Evolutionary conservation across 30 jellyfish, hydroid and myxozoan species (phyloP), one percentile per base, ranked within the genome.

Genomic region (Aurelia sp.): DNA sequence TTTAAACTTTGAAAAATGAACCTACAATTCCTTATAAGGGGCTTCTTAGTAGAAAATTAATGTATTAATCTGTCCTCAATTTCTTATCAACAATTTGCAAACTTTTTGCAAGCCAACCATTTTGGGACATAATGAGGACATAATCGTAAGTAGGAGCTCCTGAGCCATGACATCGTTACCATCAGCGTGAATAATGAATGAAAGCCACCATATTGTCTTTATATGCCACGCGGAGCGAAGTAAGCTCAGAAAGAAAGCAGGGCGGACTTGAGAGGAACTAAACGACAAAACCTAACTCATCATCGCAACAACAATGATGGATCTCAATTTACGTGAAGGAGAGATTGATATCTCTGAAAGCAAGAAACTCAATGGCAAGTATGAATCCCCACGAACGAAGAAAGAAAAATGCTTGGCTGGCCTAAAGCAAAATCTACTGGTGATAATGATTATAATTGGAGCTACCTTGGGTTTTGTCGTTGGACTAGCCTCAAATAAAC

Each of bases 401-500:
- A 62, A 72, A 35, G 70, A 78, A 18, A 76, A 72, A 71, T n/a
- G 77, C 73, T 58, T 53, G 75, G 74, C 65, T 20, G 87, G 88
- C 82, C 74, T 86, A 20, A 92, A 71, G 86, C 79, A 74, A 22
- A 92, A 92, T 60, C 73, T 68, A 66, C 86, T 93, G 50, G 92
- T 93, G 13, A 71, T 93, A 48, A 20, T 83, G 74, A 93, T 93
- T 0, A 76, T 93, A 3, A 13, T 71, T 68, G 97, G 91, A 2
- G 98, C 98, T 19, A 37, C 87, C 15, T 20, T 93, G 62, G 98
- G 98, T 23, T 82, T 89, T 69, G 74, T 88, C 60, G 74, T 93
- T 33, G 98, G 98, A 17, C 76, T 87, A 0, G 81, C 81, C 16
- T 65, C 92, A 7, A 93, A 93, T 58, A 40, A 63, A 22, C 81